Evolutionary conservation across 2,888 invertebrate species (phyloP), one percentile per base, ranked within the genome.

Genomic region (Trachelus stipa): DNA sequence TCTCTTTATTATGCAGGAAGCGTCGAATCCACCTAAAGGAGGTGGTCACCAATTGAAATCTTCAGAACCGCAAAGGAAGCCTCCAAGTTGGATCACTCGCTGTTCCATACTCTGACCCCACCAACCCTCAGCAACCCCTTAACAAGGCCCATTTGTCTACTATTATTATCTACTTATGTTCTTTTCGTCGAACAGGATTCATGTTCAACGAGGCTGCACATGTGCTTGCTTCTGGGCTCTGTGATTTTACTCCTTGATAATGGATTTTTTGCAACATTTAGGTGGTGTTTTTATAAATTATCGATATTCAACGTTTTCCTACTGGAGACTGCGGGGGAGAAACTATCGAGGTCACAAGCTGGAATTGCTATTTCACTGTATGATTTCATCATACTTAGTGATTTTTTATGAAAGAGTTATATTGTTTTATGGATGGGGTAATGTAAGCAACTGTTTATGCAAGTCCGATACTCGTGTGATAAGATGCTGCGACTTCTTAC

Each of bases 81-180:
- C 96, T 82, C 94, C 96, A 84, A 96, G 96, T 91, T 97, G 97
- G 97, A 93, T 97, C 90, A 95, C 97, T 77, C 95, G 96, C 92
- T 97, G 97, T 94, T 94, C 95, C 92, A 92, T 97, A 93, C 97
- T 97, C 94, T 97, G 97, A 97, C 97, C 95, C 88, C 87, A 86
- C 87, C 88, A 88, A 87, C 83, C 81, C 82, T 80, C 79, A 80
- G 68, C 81, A 79, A 85, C 80, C 82, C 75, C 81, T 84, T 79
- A 81, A 83, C 82, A 86, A 88, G 83, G 85, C 86, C 85, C 85
- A 86, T 83, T 85, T 86, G 86, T 88, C 82, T 85, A 88, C 86
- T 85, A 85, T 85, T 87, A 85, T 87, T 79, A 83, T 85, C 83
- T 85, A 87, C 85, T 89, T 87, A 87, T 84, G 85, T 88, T 88